phyloP scores from a whole-genome alignment of 2,888 invertebrate species.

The Xestia c-nigrum region DNA sequence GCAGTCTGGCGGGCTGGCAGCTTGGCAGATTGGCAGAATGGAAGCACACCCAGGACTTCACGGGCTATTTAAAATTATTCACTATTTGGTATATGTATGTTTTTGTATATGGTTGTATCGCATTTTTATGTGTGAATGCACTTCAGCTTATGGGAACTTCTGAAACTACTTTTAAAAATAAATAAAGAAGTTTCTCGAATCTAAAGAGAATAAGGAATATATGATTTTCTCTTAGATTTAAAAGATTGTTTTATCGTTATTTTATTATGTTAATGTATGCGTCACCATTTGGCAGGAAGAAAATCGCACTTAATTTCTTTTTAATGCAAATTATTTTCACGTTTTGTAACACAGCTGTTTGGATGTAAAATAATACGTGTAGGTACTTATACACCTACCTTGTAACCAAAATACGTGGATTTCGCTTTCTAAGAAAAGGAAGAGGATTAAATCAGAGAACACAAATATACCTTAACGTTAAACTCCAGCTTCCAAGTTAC shows the following conservation, averaged over 20 bases:
- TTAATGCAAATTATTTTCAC: slow-evolving; percentile 33
- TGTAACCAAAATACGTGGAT: not conserved
- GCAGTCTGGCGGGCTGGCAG: slow-evolving; percentile 59
- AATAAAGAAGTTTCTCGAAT: not conserved
- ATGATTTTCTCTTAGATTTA: not conserved
- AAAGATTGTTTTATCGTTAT: slow-evolving; percentile 23
- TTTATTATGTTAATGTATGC: slow-evolving; percentile 49
- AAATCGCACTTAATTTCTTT: slow-evolving; percentile 45
- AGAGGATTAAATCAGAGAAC: not conserved
- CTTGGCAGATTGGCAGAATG: slow-evolving; percentile 63
- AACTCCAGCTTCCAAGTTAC: not conserved
- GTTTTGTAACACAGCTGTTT: slow-evolving; percentile 41
- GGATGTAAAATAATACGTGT: not conserved
- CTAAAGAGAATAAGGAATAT: not conserved
- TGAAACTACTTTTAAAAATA: slow-evolving; percentile 9
- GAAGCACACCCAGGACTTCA: slow-evolving; percentile 57
- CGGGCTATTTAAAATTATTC: slow-evolving; percentile 73
- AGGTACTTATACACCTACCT: not conserved
- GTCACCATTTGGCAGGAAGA: slow-evolving; percentile 34
- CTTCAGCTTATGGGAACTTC: slow-evolving; percentile 16
- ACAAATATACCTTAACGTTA: not conserved
- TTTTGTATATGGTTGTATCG: slow-evolving; percentile 63
- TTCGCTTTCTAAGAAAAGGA: not conserved
- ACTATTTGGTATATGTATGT: slow-evolving; percentile 63
- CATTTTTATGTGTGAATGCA: slow-evolving; percentile 61